Evolutionary conservation across 2,888 invertebrate genomes (phyloP).

Genomic region (Phania funesta): DNA sequence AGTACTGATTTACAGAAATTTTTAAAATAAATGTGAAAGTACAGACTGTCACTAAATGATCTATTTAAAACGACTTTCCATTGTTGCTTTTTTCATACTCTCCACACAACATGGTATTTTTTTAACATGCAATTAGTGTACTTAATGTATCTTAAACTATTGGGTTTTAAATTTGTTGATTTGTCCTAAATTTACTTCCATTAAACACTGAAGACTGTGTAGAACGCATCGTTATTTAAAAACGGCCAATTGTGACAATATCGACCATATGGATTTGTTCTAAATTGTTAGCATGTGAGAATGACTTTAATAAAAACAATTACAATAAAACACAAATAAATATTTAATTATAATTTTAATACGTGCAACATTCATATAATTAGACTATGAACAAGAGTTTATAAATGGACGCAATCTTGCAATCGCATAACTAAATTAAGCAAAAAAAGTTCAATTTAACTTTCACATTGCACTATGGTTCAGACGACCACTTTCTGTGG

Average conservation of each 20-base stretch:
- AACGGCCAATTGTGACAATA: not conserved
- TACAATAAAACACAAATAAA: not conserved
- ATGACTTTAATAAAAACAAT: not conserved
- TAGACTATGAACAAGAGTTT: constrained; percentile 27
- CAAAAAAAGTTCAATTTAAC: constrained; percentile 17
- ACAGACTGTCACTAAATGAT: not conserved
- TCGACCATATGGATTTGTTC: no score
- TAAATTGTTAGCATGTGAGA: not conserved
- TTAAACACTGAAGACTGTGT: not conserved
- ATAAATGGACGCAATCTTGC: not conserved
- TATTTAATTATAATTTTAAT: not conserved
- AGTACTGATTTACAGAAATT: no score
- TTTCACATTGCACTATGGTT: constrained; percentile 8
- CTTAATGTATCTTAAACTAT: not conserved
- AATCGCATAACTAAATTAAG: not conserved
- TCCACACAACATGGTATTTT: not conserved
- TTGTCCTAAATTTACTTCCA: not conserved
- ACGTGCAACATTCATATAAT: constrained; percentile 8
- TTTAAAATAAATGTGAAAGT: constrained; percentile 43
- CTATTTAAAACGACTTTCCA: constrained; percentile 16
- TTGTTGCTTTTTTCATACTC: constrained; percentile 24
- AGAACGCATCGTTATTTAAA: not conserved
- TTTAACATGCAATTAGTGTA: constrained; percentile 10
- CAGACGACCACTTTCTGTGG: no score
- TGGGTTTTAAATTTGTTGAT: not conserved